These are phyloP conservation scores for Sebastes miniatus DNA, from an alignment of 2,797 vertebrate species.

Conservation along the genomic window DNA sequence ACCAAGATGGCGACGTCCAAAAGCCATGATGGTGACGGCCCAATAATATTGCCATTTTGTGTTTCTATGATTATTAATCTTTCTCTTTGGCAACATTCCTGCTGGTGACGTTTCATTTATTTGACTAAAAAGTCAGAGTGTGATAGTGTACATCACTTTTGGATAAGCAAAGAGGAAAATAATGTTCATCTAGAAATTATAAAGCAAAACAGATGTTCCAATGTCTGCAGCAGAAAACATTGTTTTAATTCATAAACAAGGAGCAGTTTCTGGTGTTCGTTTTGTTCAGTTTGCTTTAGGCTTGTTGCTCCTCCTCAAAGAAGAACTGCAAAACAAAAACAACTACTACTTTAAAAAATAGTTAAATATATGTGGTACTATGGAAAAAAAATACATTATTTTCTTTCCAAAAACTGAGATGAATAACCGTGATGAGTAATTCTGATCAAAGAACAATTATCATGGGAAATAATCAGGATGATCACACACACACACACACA, in stretches of 20 bases:
- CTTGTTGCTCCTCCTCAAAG: neutral
- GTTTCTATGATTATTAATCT: neutral
- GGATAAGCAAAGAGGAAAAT: neutral
- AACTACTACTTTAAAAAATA: neutral
- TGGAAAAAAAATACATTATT: neutral
- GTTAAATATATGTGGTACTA: neutral
- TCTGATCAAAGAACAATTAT: neutral
- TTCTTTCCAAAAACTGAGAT: neutral
- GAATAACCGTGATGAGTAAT: neutral
- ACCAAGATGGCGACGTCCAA: rapidly evolving
- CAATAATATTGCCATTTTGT: neutral
- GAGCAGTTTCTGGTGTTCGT: too few relatives aligned
- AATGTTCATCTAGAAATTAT: neutral
- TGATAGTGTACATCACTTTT: neutral
- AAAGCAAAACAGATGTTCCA: rapidly evolving
- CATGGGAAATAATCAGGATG: neutral
- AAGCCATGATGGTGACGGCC: too few relatives aligned
- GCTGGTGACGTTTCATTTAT: too few relatives aligned
- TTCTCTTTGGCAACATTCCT: neutral
- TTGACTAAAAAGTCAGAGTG: neutral
- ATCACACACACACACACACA: too few relatives aligned
- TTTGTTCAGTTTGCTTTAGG: neutral
- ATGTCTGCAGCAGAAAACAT: neutral
- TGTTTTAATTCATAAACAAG: neutral
- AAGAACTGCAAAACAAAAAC: neutral